A percentile compares a stretch with the other conserved stretches of the same genome.
phyloP scores from a whole-genome alignment of 2,113 vertebrate species.

The Trichechus manatus region DNA sequence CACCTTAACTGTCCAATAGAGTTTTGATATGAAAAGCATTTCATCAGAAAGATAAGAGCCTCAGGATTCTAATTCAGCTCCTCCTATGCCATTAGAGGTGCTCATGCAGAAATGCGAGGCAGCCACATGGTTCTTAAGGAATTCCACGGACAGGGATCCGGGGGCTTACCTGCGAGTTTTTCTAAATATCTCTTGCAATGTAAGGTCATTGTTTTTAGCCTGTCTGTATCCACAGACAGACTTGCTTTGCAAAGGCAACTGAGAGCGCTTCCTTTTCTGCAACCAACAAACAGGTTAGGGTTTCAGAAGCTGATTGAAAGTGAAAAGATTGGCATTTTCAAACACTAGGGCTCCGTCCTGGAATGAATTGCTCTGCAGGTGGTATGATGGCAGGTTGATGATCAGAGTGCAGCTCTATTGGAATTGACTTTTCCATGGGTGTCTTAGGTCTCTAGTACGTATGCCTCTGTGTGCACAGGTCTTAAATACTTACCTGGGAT shows the following conservation, averaged over 20 bases:
- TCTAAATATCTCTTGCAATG: not conserved
- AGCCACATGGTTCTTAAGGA: not conserved
- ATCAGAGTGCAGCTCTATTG: not conserved
- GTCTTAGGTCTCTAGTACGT: not conserved
- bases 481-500: not conserved
- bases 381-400: not conserved
- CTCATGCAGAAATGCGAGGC: not conserved
- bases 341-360: not conserved
- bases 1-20: not conserved
- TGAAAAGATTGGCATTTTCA: constrained; percentile 37
- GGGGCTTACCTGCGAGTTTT: not conserved
- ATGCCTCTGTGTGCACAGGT: not conserved
- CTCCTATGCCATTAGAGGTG: not conserved
- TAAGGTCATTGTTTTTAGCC: constrained; percentile 1
- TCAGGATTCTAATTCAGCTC: not conserved
- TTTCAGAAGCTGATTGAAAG: not conserved
- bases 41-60: constrained; percentile 12
- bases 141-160: not conserved
- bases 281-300: constrained; percentile 23
- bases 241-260: not conserved
- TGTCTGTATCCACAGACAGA: constrained; percentile 13
- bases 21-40: not conserved
- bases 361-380: not conserved
- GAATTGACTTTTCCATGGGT: not conserved
- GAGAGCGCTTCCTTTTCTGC: not conserved